phyloP scores from a whole-genome alignment of 2,888 invertebrate genomes.

The Hirtodrosophila cameraria region DNA sequence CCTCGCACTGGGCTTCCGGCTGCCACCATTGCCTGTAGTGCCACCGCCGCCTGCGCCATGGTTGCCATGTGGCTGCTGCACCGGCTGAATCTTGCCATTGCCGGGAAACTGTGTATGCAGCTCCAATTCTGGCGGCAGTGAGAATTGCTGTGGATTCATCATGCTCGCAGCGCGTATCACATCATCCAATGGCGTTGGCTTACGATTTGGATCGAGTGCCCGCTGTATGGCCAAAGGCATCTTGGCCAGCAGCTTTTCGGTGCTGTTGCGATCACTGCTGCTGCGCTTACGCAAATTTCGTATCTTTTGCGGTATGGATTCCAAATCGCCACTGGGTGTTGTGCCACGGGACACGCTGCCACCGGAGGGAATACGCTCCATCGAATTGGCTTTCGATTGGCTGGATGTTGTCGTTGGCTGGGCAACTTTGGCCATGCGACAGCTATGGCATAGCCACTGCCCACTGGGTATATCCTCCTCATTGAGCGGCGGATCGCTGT shows the following conservation, averaged over 20 bases:
- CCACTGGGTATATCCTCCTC: constrained; percentile 95
- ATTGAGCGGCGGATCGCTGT: constrained; percentile 95
- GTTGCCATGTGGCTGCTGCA: constrained; percentile 42
- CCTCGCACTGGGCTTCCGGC: constrained; percentile 74
- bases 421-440: constrained; percentile 84
- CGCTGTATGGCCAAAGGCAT: constrained; percentile 80
- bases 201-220: constrained; percentile 82
- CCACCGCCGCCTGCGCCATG: neutral
- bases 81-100: constrained; percentile 88
- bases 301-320: constrained; percentile 84
- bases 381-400: constrained; percentile 84
- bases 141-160: constrained; percentile 95
- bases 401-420: constrained; percentile 70
- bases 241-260: constrained; percentile 79
- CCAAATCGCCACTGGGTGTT: constrained; percentile 79
- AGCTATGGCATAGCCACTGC: constrained; percentile 96
- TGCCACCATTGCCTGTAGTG: constrained; percentile 66
- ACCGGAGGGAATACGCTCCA: constrained; percentile 82
- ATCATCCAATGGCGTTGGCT: constrained; percentile 89
- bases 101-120: constrained; percentile 92
- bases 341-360: constrained; percentile 83
- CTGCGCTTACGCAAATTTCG: constrained; percentile 83
- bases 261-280: constrained; percentile 80
- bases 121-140: constrained; percentile 92
- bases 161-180: constrained; percentile 92